A percentile compares a stretch with the other conserved stretches of the same genome.
Conservation (phyloP, 1,140 invertebrate species). For the Lordiphosa clarofinis region DNA sequence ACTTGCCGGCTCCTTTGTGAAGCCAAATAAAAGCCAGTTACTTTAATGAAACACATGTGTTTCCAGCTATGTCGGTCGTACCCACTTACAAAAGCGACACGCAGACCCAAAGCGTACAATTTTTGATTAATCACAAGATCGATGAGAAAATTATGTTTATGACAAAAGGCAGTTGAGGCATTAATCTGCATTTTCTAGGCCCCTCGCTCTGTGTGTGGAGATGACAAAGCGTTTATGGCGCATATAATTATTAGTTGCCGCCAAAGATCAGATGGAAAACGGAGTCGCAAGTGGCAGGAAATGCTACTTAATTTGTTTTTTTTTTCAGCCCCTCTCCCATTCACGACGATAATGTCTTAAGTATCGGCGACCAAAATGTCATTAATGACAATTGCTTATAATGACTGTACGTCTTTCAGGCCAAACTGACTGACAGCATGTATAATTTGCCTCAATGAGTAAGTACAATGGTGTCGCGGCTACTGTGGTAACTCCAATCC, state of each 20-base stretch:
- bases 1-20: constrained; percentile 28
- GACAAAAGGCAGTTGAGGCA: constrained; percentile 58
- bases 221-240: constrained; percentile 75
- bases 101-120: constrained; percentile 39
- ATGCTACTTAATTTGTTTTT: constrained; percentile 73
- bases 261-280: constrained; percentile 65
- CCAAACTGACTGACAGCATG: constrained; percentile 38
- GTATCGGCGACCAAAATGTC: constrained; percentile 69
- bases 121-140: constrained; percentile 78
- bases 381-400: constrained; percentile 75
- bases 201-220: constrained; percentile 28
- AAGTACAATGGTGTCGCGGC: constrained; percentile 23
- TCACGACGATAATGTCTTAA: constrained; percentile 51
- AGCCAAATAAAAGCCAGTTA: constrained; percentile 42
- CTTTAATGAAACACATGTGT: constrained; percentile 70
- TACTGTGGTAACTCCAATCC: constrained; percentile 23
- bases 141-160: constrained; percentile 77
- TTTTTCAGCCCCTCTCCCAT: background rate
- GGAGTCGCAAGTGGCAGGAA: constrained; percentile 65
- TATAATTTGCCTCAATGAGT: constrained; percentile 47
- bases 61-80: constrained; percentile 31
- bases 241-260: constrained; percentile 73
- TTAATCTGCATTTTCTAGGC: constrained; percentile 74
- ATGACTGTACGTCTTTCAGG: constrained; percentile 49
- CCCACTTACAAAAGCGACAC: constrained; percentile 38